Evolutionary conservation across 2,797 vertebrate species (phyloP).

Genomic region (Sparidentex hasta): DNA sequence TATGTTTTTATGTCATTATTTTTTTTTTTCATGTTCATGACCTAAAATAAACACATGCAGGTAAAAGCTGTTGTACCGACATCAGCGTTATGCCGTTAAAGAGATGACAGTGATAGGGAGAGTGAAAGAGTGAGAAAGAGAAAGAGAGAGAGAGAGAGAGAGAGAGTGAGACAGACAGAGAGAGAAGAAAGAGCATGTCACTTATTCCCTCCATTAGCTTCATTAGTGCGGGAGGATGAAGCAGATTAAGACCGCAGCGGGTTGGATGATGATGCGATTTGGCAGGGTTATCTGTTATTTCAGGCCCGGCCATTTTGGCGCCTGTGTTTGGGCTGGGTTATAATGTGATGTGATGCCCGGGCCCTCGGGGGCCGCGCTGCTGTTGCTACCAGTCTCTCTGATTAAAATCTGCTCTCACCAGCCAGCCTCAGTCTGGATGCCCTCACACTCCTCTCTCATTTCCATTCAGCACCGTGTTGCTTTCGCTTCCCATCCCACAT

Average conservation of each 20-base stretch:
- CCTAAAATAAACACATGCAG: conserved; percentile 31
- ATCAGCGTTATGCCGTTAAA: conserved; percentile 53
- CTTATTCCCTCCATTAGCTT: conserved; percentile 83
- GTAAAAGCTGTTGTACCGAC: conserved; percentile 13
- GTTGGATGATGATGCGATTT: conserved; percentile 79
- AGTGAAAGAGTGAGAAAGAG: conserved; percentile 25
- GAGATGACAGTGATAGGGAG: conserved; percentile 59
- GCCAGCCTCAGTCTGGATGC: conserved; percentile 70
- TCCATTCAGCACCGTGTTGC: conserved; percentile 40
- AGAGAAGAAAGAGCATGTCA: conserved; percentile 74
- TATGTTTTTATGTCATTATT: background rate
- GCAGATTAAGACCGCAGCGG: conserved; percentile 80
- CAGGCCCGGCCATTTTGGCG: conserved; percentile 73
- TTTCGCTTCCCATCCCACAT: conserved; percentile 63
- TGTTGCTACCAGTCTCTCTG: conserved; percentile 76
- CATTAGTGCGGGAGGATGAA: conserved; percentile 77
- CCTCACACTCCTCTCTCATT: conserved; percentile 68
- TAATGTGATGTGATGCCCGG: conserved; percentile 79
- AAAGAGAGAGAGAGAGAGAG: conserved; percentile 1
- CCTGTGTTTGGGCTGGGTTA: conserved; percentile 68
- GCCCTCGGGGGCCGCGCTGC: conserved; percentile 67
- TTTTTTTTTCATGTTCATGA: background rate
- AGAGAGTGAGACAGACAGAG: conserved; percentile 49
- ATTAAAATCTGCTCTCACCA: conserved; percentile 78
- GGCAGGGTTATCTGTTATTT: conserved; percentile 84